phyloP scores from a whole-genome alignment of 2,797 vertebrate genomes.

The Phoxinus dragarum region DNA sequence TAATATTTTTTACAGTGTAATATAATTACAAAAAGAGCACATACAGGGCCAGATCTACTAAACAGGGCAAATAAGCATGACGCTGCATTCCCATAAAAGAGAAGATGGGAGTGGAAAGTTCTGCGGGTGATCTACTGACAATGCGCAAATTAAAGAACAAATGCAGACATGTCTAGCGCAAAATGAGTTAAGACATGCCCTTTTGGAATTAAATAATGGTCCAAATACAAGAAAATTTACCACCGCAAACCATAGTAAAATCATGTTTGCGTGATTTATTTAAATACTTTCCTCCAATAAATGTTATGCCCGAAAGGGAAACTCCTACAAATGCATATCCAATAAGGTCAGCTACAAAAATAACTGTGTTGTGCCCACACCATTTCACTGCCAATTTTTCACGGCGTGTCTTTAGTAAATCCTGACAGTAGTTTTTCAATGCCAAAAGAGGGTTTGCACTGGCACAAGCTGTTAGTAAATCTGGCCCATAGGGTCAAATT shows the following conservation, averaged over 20 bases:
- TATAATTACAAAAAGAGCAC: background rate
- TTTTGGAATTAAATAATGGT: background rate
- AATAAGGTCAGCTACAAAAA: background rate
- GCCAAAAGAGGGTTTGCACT: background rate
- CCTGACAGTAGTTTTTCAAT: background rate
- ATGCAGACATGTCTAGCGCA: background rate
- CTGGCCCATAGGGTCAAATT: background rate
- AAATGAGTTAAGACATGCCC: background rate
- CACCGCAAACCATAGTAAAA: background rate
- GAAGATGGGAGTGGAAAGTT: background rate
- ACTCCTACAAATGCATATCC: background rate
- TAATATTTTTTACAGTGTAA: background rate
- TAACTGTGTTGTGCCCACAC: background rate
- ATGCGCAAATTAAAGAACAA: background rate
- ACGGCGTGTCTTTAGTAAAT: background rate
- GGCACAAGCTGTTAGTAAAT: background rate
- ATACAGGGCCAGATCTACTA: background rate
- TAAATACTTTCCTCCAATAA: background rate
- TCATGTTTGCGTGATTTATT: background rate
- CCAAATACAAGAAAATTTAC: background rate
- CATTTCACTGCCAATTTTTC: background rate
- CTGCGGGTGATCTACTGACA: background rate
- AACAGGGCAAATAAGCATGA: background rate
- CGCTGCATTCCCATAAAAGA: background rate
- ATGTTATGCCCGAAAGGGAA: background rate